Evolutionary conservation across 1,140 invertebrate genomes (phyloP), one percentile per base, ranked within the genome.

Genomic region (Ceratina japonica): DNA sequence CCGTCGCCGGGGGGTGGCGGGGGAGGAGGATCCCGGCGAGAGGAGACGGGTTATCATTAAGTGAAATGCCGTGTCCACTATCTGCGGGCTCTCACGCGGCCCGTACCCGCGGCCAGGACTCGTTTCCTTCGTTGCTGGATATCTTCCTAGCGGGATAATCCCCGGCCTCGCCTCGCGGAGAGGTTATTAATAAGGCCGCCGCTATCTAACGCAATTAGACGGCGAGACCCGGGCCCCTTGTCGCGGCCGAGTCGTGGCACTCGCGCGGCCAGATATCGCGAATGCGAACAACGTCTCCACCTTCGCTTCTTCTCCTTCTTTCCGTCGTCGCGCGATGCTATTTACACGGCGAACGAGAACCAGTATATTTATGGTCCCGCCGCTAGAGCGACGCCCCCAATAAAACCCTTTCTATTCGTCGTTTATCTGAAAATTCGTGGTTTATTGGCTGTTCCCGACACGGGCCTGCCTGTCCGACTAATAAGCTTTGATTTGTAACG

Each of bases 31-130:
- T 66, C 7, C 56, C 75, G 79, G 73, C 65, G 72, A 85, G 83
- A 81, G 69, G 79, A 75, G 78, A 87, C 86, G 87, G 87, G 90
- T 91, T 91, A 91, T 92, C 91, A 92, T 91, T 92, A 92, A 92
- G 91, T 91, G 91, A 92, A 92, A 92, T 92, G 91, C 91, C 91
- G 87, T 92, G 91, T 92, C 91, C 91, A 86, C 89, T 91, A 92
- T 90, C 91, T 90, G 82, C 84, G 73, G 86, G 83, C 89, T 89
- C 89, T 89, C 90, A 86, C 88, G 79, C 76, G 64, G 77, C 49
- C 24, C 68, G 64, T 73, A 72, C 75, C 64, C 65, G 58, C 72
- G 66, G 12, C 31, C 73, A 69, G 44, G 80, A 85, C 78, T 81
- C 84, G 82, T 86, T 85, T 81, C 78, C 75, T 86, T 70, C 73